phyloP scores from a whole-genome alignment of 2,888 invertebrate species.

The Pyralis farinalis region DNA sequence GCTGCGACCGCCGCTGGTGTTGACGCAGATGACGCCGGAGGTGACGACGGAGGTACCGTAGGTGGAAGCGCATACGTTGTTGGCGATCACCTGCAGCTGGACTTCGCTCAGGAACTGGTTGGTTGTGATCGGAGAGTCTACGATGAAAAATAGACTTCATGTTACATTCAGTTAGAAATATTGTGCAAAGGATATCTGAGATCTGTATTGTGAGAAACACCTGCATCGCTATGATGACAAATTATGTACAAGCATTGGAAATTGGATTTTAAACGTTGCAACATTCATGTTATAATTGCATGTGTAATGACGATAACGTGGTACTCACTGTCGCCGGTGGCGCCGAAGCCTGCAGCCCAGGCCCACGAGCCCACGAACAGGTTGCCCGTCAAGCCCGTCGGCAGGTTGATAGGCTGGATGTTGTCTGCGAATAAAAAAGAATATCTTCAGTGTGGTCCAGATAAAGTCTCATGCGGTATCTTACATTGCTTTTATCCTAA shows the following conservation, averaged over 20 bases:
- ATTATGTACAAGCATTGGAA: too few relatives aligned
- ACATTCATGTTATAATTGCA: too few relatives aligned
- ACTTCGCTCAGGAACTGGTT: slow-evolving; percentile 57
- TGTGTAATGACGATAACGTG: too few relatives aligned
- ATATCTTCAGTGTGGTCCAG: too few relatives aligned
- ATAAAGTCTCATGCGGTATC: too few relatives aligned
- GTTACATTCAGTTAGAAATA: too few relatives aligned
- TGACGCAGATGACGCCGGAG: slow-evolving; percentile 45
- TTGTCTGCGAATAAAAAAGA: slow-evolving; percentile 29
- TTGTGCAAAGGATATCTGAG: too few relatives aligned
- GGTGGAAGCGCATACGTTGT: slow-evolving; percentile 39
- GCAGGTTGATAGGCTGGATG: slow-evolving; percentile 33
- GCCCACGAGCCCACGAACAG: slow-evolving; percentile 35
- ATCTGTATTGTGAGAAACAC: too few relatives aligned
- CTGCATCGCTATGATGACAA: too few relatives aligned
- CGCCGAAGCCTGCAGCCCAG: slow-evolving; percentile 48
- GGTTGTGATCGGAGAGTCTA: slow-evolving; percentile 24
- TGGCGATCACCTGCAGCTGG: slow-evolving; percentile 53
- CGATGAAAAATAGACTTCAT: too few relatives aligned
- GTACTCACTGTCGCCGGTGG: slow-evolving; percentile 40
- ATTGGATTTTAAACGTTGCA: too few relatives aligned
- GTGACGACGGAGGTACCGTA: slow-evolving; percentile 33
- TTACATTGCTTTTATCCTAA: too few relatives aligned
- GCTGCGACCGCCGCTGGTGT: slow-evolving; percentile 38
- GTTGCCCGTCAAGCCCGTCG: slow-evolving; percentile 36